These are phyloP conservation scores for Palaemon carinicauda DNA, from an alignment of 1,140 invertebrate species.

Conservation along the genomic window DNA sequence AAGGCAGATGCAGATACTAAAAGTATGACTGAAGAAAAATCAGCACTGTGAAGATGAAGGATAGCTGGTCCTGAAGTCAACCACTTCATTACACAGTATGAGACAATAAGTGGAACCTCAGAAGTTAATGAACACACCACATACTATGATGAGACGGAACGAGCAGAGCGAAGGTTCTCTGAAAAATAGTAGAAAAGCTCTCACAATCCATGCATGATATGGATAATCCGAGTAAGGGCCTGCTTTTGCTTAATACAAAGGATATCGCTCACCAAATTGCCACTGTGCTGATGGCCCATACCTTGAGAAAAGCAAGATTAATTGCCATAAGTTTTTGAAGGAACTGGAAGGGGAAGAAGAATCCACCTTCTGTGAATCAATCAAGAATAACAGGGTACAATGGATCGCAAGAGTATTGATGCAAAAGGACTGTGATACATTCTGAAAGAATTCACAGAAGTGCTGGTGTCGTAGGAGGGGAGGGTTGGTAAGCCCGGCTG, in stretches of 20 bases:
- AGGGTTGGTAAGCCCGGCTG: too few relatives aligned
- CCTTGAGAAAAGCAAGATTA: neutral
- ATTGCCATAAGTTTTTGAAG: too few relatives aligned
- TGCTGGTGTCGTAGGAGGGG: too few relatives aligned
- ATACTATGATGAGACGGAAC: conserved; percentile 34
- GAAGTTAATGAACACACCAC: neutral
- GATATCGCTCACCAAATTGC: neutral
- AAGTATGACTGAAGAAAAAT: conserved; percentile 60
- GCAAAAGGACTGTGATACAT: too few relatives aligned
- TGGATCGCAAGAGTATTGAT: too few relatives aligned
- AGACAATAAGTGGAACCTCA: too few relatives aligned
- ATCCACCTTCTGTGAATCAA: too few relatives aligned
- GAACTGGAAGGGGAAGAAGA: too few relatives aligned
- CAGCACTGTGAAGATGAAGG: conserved; percentile 58
- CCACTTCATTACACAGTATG: conserved; percentile 53
- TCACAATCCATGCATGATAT: neutral
- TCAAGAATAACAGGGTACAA: too few relatives aligned
- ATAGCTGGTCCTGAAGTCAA: conserved; percentile 41
- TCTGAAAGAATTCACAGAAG: too few relatives aligned
- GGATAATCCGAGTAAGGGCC: neutral
- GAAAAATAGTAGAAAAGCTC: conserved; percentile 21
- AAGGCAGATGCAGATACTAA: conserved; percentile 60
- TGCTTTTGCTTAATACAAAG: neutral
- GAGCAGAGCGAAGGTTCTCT: conserved; percentile 4
- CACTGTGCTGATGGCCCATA: neutral